Base-by-base conservation (phyloP, 2,888 invertebrate species). In the Hyles lineata region DNA sequence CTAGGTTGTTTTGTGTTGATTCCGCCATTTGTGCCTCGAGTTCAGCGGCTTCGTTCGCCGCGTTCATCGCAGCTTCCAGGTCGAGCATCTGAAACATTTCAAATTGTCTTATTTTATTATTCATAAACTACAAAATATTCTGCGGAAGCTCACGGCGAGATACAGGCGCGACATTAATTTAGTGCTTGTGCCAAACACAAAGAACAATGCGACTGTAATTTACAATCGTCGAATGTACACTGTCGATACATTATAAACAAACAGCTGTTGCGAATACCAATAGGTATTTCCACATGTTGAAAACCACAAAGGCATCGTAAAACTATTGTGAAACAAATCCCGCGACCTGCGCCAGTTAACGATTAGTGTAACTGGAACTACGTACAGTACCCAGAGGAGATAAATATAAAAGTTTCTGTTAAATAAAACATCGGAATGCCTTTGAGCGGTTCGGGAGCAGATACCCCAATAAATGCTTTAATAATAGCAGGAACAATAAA, bases 1-100 rank as follows among this genome's bases (percentile, higher is more conserved):
- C 92, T 23, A 87, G 80, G 70, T 89, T 89, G 75, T 87, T 89
- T 61, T 86, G 86, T 3, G 86, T 84, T 25, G 85, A 72, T 73
- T 91, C 89, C 15, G 86, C 80, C 55, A 83, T 79, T 29, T 85
- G 81, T 17, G 81, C 76, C 1, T 90, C 91, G 52, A 80, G 83
- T 9, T 91, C 91, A 9, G 80, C 79, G 9, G 78, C 80, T 52
- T 87, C 84, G 8, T 78, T 78, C 3, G 82, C 82, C 19, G 82
- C 86, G 43, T 84, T 82, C 23, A 89, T 75, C 0, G 93, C 93
- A 73, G 90, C 88, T 78, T 94, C 93, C 32, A 90, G 87, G 69
- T 93, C 92, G 74, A 92, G 80, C 75, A 92, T 80, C 88, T 92
- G 91, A 80, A 92, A 85, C 74, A 58, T 72, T 67, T 72, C 67